Evolutionary conservation across 2,113 vertebrate genomes (phyloP), one percentile per base, ranked within the genome.

Genomic region (Oryzias woworae): DNA sequence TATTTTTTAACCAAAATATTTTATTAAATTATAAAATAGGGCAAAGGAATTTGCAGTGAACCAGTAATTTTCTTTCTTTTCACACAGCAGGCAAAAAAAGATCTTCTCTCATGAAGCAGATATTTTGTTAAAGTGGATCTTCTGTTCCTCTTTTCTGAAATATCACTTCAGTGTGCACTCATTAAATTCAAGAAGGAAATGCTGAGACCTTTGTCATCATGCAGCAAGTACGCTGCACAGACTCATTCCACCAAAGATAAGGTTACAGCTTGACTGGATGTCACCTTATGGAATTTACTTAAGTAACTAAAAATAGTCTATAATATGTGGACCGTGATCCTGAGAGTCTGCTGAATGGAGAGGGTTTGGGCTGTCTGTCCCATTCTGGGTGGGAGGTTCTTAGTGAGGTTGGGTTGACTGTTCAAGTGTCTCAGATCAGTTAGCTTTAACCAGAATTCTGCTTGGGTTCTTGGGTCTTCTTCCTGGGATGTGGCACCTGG

Each of bases 181-280:
- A 48, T 77, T 98, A 49, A 94, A 95, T 89, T 81, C 62, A 96
- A 96, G 85, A 97, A 92, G 73, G 95, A 98, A 53, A 87, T 95
- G 88, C 18, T 20, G 96, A 99, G 79, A 94, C 94, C 59, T 99
- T 97, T 81, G 91, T 98, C 44, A 92, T 99, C 79, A 92, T 85
- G 84, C 96, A 99, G 75, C 92, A 78, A 93, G 93, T 77, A 93
- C 98, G 92, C 90, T 99, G 13, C 94, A 96, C 60, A 96, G 97
- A 5, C 94, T 99, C 69, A 94, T 98, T 54, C 94, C 92, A 14
- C 62, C 83, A 2, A 98, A 95, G 92, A 96, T 98, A 78, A 69
- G 31, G 13, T 14, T 59, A n/a, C 23, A 55, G 2, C 16, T 46
- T 20, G 14, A 53, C 14, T 31, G 47, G 44, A 28, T 68, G 62